Conservation (phyloP, 2,888 invertebrate genomes). For the Acleris holmiana region DNA sequence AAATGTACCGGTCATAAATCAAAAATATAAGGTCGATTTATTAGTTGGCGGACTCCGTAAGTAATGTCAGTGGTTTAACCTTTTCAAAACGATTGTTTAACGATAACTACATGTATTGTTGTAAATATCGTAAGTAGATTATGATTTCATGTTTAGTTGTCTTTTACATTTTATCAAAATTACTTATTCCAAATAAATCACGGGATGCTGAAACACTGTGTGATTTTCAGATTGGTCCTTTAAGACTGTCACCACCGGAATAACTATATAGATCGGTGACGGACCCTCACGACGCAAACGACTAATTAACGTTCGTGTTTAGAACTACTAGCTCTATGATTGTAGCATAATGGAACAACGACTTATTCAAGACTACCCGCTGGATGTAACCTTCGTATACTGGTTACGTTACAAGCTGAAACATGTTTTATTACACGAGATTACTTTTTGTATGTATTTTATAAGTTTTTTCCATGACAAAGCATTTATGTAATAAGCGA, state of each 20-base stretch:
- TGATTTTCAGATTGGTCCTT: constrained; percentile 82
- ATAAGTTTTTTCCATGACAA: constrained; percentile 75
- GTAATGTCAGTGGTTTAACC: constrained; percentile 32
- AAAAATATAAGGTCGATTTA: not conserved
- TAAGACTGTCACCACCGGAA: constrained; percentile 80
- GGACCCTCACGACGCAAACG: constrained; percentile 53
- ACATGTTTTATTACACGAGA: constrained; percentile 47
- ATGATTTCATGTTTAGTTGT: constrained; percentile 39
- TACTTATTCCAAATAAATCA: constrained; percentile 20
- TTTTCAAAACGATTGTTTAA: constrained; percentile 29
- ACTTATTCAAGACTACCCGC: constrained; percentile 69
- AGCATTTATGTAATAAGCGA: constrained; percentile 76
- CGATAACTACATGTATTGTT: constrained; percentile 29
- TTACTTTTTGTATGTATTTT: constrained; percentile 64
- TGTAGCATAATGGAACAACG: constrained; percentile 74
- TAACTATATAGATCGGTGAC: constrained; percentile 67
- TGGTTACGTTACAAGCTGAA: constrained; percentile 12
- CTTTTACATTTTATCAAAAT: constrained; percentile 26
- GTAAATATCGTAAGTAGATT: constrained; percentile 41
- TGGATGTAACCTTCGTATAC: constrained; percentile 43
- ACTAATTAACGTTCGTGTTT: constrained; percentile 47
- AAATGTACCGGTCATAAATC: no score
- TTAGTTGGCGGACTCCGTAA: not conserved
- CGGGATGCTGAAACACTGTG: constrained; percentile 30
- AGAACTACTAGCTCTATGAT: constrained; percentile 56